Evolutionary conservation across 2,888 invertebrate species (phyloP).

Genomic region (Branchipolynoe longqiensis): DNA sequence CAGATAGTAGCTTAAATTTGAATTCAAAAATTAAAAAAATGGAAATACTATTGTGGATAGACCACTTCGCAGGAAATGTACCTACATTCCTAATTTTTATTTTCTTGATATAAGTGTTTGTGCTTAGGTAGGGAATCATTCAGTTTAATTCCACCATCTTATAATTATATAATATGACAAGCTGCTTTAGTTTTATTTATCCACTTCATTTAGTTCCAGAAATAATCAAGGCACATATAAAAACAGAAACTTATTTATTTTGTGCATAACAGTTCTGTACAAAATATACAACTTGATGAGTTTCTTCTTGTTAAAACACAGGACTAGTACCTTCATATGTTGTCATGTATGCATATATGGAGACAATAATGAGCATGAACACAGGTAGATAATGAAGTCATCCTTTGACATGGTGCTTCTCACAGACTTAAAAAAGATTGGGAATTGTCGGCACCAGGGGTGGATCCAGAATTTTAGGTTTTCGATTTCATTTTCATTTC

Average conservation of each 20-base stretch:
- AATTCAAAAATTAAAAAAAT: no score
- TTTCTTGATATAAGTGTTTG: no score
- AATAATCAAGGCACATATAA: no score
- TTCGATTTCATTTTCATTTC: not conserved
- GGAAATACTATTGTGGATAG: no score
- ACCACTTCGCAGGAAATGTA: no score
- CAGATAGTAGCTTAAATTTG: no score
- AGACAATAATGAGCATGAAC: constrained; percentile 8
- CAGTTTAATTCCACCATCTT: no score
- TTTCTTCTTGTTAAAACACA: not conserved
- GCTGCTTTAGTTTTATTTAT: no score
- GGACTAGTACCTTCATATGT: constrained; percentile 32
- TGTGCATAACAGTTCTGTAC: constrained; percentile 48
- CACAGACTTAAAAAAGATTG: not conserved
- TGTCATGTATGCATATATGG: not conserved
- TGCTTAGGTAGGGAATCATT: no score
- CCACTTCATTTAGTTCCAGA: no score
- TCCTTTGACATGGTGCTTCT: not conserved
- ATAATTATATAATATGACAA: no score
- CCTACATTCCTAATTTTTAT: no score
- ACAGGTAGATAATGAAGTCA: not conserved
- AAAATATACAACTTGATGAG: constrained; percentile 41
- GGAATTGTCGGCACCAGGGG: not conserved
- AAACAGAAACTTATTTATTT: constrained; percentile 33
- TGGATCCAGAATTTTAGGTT: not conserved